These are phyloP conservation scores for Botia kubotai DNA, from an alignment of 2,797 vertebrate species.

Conservation along the genomic window DNA sequence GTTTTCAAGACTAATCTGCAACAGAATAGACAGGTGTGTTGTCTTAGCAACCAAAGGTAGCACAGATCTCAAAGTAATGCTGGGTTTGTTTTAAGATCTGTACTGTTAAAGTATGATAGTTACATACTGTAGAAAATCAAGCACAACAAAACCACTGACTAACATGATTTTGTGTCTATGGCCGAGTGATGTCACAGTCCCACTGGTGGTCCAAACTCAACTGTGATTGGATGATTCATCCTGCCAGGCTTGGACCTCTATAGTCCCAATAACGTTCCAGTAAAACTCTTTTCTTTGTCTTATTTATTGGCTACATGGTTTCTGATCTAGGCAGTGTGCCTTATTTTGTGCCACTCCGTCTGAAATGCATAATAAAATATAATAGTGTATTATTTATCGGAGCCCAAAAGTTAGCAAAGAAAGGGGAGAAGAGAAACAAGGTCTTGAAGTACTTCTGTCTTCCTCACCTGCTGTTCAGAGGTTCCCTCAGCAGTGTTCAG, in stretches of 20 bases:
- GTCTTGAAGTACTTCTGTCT: not conserved
- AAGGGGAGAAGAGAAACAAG: not conserved
- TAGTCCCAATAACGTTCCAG: conserved; percentile 18
- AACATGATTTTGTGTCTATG: not conserved
- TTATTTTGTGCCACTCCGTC: too few species aligned
- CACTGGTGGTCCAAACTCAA: conserved; percentile 20
- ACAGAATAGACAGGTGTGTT: not conserved
- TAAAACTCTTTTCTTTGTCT: not conserved
- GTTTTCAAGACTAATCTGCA: not conserved
- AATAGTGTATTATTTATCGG: conserved; percentile 16
- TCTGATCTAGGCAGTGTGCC: not conserved
- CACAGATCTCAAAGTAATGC: too few species aligned
- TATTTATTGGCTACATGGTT: not conserved
- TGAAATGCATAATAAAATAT: too few species aligned
- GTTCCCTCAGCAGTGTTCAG: not conserved
- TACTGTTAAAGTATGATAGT: too few species aligned
- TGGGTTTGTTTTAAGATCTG: too few species aligned
- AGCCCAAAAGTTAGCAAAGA: conserved; percentile 3
- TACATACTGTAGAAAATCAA: too few species aligned
- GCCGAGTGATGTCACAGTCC: conserved; percentile 3
- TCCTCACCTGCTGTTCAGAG: conserved; percentile 1
- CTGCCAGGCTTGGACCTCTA: not conserved
- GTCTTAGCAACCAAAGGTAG: too few species aligned
- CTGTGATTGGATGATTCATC: conserved; percentile 15
- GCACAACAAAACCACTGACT: too few species aligned